Evolutionary conservation across 2,888 invertebrate species (phyloP), one percentile per base, ranked within the genome.

Genomic region (Leptinotarsa peninsularis): DNA sequence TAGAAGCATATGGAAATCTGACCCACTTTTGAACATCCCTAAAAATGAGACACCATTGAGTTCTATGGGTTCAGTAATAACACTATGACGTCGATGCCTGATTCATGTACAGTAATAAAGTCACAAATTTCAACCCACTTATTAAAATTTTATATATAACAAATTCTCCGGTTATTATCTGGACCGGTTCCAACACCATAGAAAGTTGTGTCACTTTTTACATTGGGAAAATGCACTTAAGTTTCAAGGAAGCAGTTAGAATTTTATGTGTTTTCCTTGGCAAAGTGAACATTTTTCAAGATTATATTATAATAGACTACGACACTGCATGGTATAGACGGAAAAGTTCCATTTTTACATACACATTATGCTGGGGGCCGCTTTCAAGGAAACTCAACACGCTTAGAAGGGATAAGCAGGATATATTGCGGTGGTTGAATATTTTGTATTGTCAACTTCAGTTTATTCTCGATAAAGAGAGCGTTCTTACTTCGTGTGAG

Each of bases 251-350:
- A 73, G 66, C 73, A 52, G 72, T 76, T 76, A 67, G 49, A 74
- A 70, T 72, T 78, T 76, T 74, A 74, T 71, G 74, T 67, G 74
- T 72, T 68, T 72, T 72, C 66, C 63, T 49, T 68, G 63, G 69
- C 21, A 66, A 68, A 60, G 63, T 50, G 66, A 49, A 72, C 69
- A 75, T 75, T 72, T 75, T 66, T 69, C 72, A 72, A 66, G 69
- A 75, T 75, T 72, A 72, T 72, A 63, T 33, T 49, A 66, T 72
- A 72, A 75, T 72, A 56, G 69, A 66, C 58, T 27, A 56, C 69
- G 63, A 75, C 58, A 66, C 60, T 67, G 69, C 54, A 63, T 68
- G 63, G 60, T 66, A 56, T 21, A 33, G 60, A 43, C 3, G 66
- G 54, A 69, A 72, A 69, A 69, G 56, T 49, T 33, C 33, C 10